A percentile compares a stretch with the other conserved stretches of the same genome.
Conservation (phyloP, 2,113 vertebrate genomes). For the Melospiza melodia region DNA sequence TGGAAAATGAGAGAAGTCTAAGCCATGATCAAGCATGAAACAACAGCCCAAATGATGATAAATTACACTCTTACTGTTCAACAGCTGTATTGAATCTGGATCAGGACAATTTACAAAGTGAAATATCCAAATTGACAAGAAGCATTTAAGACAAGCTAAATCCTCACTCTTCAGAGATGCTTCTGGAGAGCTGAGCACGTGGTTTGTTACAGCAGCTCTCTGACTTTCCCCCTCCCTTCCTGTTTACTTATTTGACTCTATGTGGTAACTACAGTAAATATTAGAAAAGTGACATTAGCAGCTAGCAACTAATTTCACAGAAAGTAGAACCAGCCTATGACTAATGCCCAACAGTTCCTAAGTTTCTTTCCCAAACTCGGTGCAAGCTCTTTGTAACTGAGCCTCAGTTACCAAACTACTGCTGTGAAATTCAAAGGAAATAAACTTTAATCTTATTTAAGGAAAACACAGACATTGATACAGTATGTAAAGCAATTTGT, state of each 20-base stretch:
- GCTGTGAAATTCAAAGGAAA: not conserved
- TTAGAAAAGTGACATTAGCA: not conserved
- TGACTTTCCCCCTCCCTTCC: slow-evolving; percentile 36
- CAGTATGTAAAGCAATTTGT: not conserved
- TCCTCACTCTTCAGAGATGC: not conserved
- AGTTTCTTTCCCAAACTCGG: not conserved
- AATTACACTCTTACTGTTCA: not conserved
- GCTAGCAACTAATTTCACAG: not conserved
- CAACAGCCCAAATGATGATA: not conserved
- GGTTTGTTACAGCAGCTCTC: not conserved
- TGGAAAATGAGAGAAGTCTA: not conserved
- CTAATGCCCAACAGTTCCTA: not conserved
- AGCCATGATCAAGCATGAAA: not conserved
- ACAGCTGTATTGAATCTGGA: not conserved
- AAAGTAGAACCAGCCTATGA: not conserved
- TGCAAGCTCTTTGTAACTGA: not conserved
- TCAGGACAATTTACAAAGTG: not conserved
- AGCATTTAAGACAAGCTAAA: not conserved
- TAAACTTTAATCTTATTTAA: not conserved
- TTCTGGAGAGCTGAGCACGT: not conserved
- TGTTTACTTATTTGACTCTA: slow-evolving; percentile 15
- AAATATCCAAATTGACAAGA: not conserved
- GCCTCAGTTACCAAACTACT: not conserved
- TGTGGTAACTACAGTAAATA: not conserved
- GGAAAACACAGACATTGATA: not conserved